Evolutionary conservation across 2,113 vertebrate genomes (phyloP).

Genomic region (Isichthys henryi): DNA sequence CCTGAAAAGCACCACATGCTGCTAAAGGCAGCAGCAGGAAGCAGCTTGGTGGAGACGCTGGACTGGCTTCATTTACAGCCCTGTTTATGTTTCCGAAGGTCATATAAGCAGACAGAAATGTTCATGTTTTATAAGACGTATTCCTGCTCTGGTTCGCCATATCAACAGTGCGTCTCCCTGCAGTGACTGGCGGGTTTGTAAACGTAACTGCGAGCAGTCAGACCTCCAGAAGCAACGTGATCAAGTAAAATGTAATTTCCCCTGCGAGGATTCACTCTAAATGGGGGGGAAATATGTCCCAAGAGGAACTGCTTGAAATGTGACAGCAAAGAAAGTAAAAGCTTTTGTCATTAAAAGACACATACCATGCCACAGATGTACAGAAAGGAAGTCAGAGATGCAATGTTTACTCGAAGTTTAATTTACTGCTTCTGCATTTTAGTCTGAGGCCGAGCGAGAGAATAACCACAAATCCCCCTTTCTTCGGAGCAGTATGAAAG

Average conservation of each 20-base stretch:
- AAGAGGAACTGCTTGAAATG: slow-evolving; percentile 48
- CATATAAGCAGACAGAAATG: not conserved
- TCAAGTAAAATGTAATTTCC: slow-evolving; percentile 48
- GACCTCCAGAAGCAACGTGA: not conserved
- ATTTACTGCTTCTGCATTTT: not conserved
- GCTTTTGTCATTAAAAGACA: slow-evolving; percentile 53
- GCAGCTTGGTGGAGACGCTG: not conserved
- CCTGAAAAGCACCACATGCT: not conserved
- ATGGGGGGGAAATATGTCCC: slow-evolving; percentile 56
- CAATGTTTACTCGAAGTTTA: slow-evolving; percentile 29
- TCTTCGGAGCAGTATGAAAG: not conserved
- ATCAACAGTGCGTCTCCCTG: not conserved
- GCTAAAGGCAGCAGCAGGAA: not conserved
- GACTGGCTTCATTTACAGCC: not conserved
- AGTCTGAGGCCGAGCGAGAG: not conserved
- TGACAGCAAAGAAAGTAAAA: slow-evolving; percentile 40
- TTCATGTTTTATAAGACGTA: not conserved
- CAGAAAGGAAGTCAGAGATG: not conserved
- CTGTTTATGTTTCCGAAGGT: not conserved
- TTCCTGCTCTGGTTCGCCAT: not conserved
- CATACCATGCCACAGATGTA: slow-evolving; percentile 26
- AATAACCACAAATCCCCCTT: not conserved
- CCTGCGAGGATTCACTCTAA: slow-evolving; percentile 60
- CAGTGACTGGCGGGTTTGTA: not conserved
- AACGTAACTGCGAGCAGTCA: not conserved